Evolutionary conservation across 2,113 vertebrate species (phyloP).

Genomic region (Noctilio leporinus): DNA sequence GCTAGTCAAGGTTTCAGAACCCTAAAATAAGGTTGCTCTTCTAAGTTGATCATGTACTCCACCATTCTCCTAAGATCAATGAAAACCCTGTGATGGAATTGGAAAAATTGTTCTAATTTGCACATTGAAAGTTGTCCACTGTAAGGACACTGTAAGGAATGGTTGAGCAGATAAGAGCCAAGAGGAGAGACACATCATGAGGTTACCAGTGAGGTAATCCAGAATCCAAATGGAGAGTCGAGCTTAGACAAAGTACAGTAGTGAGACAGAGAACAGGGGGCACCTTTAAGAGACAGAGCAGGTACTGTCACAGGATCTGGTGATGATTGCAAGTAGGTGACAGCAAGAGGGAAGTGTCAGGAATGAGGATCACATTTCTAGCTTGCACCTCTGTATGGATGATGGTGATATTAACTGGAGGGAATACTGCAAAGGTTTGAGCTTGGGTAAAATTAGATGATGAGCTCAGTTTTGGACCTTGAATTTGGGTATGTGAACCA

Average conservation of each 20-base stretch:
- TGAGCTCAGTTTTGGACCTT: not conserved
- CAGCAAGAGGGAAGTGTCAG: fast-evolving
- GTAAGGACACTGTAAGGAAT: too few relatives aligned
- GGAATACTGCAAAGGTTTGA: not conserved
- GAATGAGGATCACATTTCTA: not conserved
- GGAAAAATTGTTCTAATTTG: not conserved
- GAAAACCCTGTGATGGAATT: not conserved
- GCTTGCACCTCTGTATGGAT: not conserved
- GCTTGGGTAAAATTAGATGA: not conserved
- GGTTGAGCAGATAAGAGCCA: not conserved
- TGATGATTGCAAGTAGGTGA: too few relatives aligned
- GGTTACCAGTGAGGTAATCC: fast-evolving
- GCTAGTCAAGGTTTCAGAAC: not conserved
- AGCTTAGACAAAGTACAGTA: not conserved
- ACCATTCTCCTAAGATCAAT: not conserved
- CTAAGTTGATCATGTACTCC: not conserved
- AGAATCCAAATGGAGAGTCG: fast-evolving
- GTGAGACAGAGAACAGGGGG: not conserved
- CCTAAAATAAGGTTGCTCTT: not conserved
- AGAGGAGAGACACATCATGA: not conserved
- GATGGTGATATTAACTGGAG: not conserved
- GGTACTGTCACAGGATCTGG: too few relatives aligned
- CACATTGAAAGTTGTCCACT: not conserved
- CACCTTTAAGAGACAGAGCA: not conserved
- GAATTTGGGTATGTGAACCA: not conserved